Conservation (phyloP, 1,140 invertebrate species). For the Hyphantria cunea region DNA sequence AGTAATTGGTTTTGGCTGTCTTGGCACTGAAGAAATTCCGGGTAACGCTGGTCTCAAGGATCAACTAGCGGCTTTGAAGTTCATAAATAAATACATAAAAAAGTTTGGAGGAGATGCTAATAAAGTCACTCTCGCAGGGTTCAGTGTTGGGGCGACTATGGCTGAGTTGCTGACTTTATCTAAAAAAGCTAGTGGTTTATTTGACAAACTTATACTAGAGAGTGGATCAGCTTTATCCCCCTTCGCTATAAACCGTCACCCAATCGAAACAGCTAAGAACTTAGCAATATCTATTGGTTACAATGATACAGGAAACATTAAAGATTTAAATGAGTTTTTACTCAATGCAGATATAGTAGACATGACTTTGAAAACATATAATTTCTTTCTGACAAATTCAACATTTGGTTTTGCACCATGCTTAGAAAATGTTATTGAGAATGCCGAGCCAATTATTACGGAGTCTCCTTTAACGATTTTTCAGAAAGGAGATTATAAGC, state of each 20-base stretch:
- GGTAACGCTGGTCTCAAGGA: constrained; percentile 86
- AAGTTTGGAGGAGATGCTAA: constrained; percentile 86
- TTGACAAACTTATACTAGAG: constrained; percentile 68
- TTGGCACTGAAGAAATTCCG: constrained; percentile 80
- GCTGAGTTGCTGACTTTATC: constrained; percentile 63
- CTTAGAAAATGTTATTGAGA: constrained; percentile 58
- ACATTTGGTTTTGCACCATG: constrained; percentile 73
- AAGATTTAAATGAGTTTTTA: constrained; percentile 69
- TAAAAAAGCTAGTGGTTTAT: constrained; percentile 56
- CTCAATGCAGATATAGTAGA: constrained; percentile 47
- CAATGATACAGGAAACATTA: constrained; percentile 55
- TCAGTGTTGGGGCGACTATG: constrained; percentile 81
- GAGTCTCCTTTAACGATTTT: constrained; percentile 63
- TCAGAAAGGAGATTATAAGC: constrained; percentile 46
- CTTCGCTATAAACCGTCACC: constrained; percentile 66
- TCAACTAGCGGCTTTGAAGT: constrained; percentile 76
- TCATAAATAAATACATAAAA: constrained; percentile 84
- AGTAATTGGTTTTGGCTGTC: constrained; percentile 82
- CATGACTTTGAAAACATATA: constrained; percentile 54
- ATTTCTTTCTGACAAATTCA: constrained; percentile 68
- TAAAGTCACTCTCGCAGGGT: constrained; percentile 84
- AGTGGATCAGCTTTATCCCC: constrained; percentile 69
- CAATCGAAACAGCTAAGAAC: constrained; percentile 63
- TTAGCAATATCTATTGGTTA: constrained; percentile 61
- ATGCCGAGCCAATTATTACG: constrained; percentile 59